Conservation (phyloP, 2,113 vertebrate species). For the Pollimyrus isidori region DNA sequence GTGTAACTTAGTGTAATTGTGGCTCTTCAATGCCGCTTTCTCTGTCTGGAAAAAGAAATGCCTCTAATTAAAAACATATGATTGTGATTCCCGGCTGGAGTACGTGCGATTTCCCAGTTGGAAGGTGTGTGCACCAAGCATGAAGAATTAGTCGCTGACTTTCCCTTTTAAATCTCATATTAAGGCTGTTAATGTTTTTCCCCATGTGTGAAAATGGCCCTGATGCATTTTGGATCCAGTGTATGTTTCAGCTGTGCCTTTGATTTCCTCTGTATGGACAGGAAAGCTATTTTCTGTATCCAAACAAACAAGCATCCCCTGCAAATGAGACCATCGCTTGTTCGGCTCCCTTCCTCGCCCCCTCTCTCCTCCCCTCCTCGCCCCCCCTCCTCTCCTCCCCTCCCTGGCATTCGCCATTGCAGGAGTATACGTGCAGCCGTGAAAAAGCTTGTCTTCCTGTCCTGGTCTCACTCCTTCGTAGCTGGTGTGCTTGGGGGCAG, state of each 20-base stretch:
- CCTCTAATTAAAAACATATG: slow-evolving; percentile 17
- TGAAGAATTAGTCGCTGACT: slow-evolving; percentile 12
- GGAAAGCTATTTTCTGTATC: slow-evolving; percentile 5
- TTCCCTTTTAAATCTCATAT: slow-evolving; percentile 17
- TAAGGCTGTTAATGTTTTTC: slow-evolving; percentile 24
- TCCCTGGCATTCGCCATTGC: not conserved
- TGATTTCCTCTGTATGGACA: not conserved
- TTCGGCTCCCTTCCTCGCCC: not conserved
- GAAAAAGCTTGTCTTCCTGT: not conserved
- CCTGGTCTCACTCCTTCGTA: not conserved
- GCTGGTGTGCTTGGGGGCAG: not conserved
- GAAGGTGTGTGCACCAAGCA: slow-evolving; percentile 15
- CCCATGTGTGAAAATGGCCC: not conserved
- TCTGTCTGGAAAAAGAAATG: slow-evolving; percentile 14
- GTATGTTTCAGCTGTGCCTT: slow-evolving; percentile 6
- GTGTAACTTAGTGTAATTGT: slow-evolving; percentile 32
- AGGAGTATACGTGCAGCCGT: not conserved
- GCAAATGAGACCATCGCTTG: not conserved
- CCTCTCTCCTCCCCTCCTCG: not conserved
- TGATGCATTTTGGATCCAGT: not conserved
- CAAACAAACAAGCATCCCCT: slow-evolving; percentile 14
- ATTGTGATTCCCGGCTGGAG: slow-evolving; percentile 5
- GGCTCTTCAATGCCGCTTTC: slow-evolving; percentile 27
- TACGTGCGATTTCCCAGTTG: slow-evolving; percentile 5
- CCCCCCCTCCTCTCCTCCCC: not conserved